A percentile compares a stretch with the other conserved stretches of the same genome.
Conservation (phyloP, 2,888 invertebrate genomes). For the Brenthis daphne region DNA sequence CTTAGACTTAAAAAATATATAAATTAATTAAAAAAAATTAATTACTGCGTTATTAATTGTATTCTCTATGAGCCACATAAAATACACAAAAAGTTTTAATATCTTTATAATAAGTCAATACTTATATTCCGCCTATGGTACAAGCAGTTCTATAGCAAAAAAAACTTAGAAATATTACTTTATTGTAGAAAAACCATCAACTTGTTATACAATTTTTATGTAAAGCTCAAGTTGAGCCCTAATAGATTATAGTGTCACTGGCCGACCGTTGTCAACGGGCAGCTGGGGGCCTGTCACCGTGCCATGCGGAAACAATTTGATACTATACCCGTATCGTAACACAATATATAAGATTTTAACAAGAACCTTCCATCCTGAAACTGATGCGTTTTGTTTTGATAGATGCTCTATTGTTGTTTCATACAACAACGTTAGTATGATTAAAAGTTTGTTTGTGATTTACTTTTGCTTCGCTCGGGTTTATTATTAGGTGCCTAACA, state of each 20-base stretch:
- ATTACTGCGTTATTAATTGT: no score
- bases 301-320: conserved; percentile 47
- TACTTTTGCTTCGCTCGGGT: neutral
- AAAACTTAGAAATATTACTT: conserved; percentile 6
- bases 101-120: no score
- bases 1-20: no score
- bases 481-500: neutral
- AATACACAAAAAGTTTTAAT: no score
- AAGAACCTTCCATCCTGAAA: conserved; percentile 35
- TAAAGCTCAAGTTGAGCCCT: conserved; percentile 31
- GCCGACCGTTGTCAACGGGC: conserved; percentile 48
- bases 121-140: no score
- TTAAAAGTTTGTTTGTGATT: neutral
- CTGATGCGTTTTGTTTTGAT: conserved; percentile 13
- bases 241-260: conserved; percentile 48
- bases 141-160: neutral
- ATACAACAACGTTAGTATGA: neutral
- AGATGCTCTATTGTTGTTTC: neutral
- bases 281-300: conserved; percentile 47
- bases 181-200: conserved; percentile 2
- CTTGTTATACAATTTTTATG: conserved; percentile 31
- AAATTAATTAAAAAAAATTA: no score
- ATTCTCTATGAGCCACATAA: no score
- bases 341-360: conserved; percentile 45
- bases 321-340: conserved; percentile 39